Base-by-base conservation (phyloP, 1,140 invertebrate species). In the Pinna nobilis region DNA sequence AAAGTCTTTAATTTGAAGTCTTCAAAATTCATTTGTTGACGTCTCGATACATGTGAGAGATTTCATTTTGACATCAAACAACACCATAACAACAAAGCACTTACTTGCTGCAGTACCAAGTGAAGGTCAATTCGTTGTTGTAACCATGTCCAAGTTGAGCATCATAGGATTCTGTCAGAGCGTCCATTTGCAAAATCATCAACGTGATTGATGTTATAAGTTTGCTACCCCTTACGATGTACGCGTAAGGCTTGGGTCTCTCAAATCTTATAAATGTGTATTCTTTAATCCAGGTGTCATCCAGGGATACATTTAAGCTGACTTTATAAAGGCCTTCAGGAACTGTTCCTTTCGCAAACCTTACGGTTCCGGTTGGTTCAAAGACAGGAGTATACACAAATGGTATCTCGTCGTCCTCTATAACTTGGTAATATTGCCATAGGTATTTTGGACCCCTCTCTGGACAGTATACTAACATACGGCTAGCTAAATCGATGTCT, bases 251-350 rank as follows among this genome's bases (percentile, higher is more conserved):
- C 41, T 37, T 49, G 4, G 69, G 59, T 32, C 53, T 71, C 23
- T 61, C 44, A 61, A 71, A 71, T n/a, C 47, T 50, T n/a, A 71
- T 32, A 53, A 61, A 71, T n/a, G 61, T 71, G 33, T 61, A 57
- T 53, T 71, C 69, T 13, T 64, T 33, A 37, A 53, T 39, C 69
- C 69, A 71, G 4, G 69, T 71, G n/a, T 63, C 39, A 37, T 71
- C 59, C 35, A 71, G 47, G 23, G 69, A 55, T 11, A 71, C 69
- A 28, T 71, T 71, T 3, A 71, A 28, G 30, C 39, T 65, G 60
- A 71, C 60, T 44, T 63, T 71, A 28, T 71, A 55, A 11, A 64
- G 25, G 28, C 59, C 47, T 3, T 47, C 59, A 25, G 60, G 59
- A 15, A 64, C 35, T 1, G 60, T 23, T 18, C 47, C 69, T 41